Evolutionary conservation across 92 coral and sea anemone genomes (phyloP).

Genomic region (Parazoanthus atlanticus): DNA sequence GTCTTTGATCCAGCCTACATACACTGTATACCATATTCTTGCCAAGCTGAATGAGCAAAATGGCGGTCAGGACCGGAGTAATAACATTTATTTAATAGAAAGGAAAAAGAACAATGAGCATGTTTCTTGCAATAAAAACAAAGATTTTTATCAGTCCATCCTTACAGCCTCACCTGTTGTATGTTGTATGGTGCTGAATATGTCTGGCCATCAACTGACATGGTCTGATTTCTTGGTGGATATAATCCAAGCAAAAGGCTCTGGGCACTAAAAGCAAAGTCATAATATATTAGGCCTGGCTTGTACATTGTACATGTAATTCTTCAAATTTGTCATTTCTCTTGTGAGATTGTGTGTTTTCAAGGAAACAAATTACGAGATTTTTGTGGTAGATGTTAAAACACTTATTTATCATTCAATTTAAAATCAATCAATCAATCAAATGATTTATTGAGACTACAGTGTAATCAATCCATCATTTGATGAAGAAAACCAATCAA

Average conservation of each 20-base stretch:
- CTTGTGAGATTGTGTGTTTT: too few species aligned
- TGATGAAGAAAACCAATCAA: too few species aligned
- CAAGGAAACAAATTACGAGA: too few species aligned
- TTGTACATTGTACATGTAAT: neutral
- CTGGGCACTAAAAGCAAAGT: constrained; percentile 16
- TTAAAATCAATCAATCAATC: neutral
- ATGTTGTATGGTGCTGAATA: constrained; percentile 72
- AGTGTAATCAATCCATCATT: too few species aligned
- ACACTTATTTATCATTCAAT: too few species aligned
- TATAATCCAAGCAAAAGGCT: constrained; percentile 78
- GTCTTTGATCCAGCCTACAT: too few species aligned
- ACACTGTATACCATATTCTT: neutral
- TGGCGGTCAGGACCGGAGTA: neutral
- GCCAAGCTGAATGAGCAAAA: neutral
- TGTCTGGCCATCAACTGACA: constrained; percentile 42
- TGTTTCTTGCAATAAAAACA: neutral
- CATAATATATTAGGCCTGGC: neutral
- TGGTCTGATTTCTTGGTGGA: constrained; percentile 72
- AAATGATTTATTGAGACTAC: too few species aligned
- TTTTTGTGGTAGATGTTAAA: too few species aligned
- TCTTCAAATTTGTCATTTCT: too few species aligned
- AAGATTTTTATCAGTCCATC: neutral
- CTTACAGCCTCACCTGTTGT: constrained; percentile 62
- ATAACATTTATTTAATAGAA: too few species aligned
- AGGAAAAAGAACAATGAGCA: too few species aligned